phyloP scores from a whole-genome alignment of 2,113 vertebrate genomes.

The Eurypyga helias region DNA sequence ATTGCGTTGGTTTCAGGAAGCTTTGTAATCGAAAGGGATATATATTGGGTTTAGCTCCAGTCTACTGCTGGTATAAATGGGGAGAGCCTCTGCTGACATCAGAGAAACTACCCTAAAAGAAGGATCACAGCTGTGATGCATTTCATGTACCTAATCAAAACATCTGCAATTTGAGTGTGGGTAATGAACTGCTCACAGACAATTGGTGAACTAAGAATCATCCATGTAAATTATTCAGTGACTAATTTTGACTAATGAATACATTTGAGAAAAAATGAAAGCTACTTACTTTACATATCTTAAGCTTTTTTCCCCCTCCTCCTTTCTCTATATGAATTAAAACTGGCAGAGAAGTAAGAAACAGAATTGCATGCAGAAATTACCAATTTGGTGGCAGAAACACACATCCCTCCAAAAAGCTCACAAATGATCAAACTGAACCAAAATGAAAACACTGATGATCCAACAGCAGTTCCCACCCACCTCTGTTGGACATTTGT shows the following conservation, averaged over 20 bases:
- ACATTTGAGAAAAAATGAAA: not conserved
- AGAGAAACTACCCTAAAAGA: not conserved
- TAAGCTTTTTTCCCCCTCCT: accelerated
- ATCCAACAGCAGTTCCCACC: not conserved
- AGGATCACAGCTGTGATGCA: not conserved
- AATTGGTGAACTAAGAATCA: not conserved
- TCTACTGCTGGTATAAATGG: not conserved
- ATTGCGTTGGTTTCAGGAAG: not conserved
- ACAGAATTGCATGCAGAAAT: not conserved
- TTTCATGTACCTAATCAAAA: not conserved
- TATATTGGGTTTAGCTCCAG: not conserved
- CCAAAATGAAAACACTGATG: not conserved
- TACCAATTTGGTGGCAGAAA: not conserved
- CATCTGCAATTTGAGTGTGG: not conserved
- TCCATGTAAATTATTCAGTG: not conserved
- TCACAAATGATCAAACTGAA: not conserved
- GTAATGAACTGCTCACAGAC: not conserved
- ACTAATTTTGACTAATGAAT: constrained; percentile 27
- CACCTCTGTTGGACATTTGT: not conserved
- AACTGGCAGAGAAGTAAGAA: not conserved
- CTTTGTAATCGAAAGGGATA: not conserved
- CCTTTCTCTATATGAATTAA: not conserved
- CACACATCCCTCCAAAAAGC: not conserved
- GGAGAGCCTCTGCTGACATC: not conserved
- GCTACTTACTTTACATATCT: not conserved